Base-by-base conservation (phyloP, 2,888 invertebrate species). In the Acanthosoma haemorrhoidale region DNA sequence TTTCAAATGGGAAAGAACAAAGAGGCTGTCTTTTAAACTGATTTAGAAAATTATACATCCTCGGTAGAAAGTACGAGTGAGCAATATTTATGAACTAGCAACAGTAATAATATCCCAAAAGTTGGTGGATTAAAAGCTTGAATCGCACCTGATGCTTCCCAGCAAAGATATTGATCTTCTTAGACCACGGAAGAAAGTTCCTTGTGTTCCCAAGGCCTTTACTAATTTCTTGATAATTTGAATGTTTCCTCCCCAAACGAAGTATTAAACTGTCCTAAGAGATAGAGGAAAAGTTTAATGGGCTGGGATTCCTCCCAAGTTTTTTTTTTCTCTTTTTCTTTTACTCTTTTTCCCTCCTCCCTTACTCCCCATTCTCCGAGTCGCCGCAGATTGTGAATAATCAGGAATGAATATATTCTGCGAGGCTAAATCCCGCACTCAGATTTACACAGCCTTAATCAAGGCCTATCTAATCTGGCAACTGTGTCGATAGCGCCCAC, bases 271-370 rank as follows among this genome's bases (percentile, higher is more conserved):
- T 51, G 51, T 25, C 51, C 25, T 51, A 21, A 51, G 51, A 51
- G 51, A 51, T 51, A 51, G 51, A 51, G 51, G 51, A 51, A 51
- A 51, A 51, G 51, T 51, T 51, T 51, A 51, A 51, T 51, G 51
- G 51, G 51, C 21, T 21, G 4, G 51, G 29, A 51, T 51, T 51
- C 51, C 51, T 13, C 43, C 25, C 25, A 21, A 25, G 18, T 43
- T 51, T 51, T 51, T 43, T n/a, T 39, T 8, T 21, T 21, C n/a
- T 4, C 13, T 51, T 41, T 41, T 41, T 1, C 18, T 16, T 41
- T 25, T 13, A n/a, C 29, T 51, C 29, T 51, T 25, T 25, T 29
- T 25, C 21, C 1, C 21, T 21, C n/a, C n/a, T 51, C 25, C n/a
- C 51, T 11, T n/a, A 2, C 25, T 25, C 51, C 25, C 2, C 51